These are phyloP conservation scores for Parnassius apollo DNA, from an alignment of 2,888 invertebrate genomes.

Conservation along the genomic window DNA sequence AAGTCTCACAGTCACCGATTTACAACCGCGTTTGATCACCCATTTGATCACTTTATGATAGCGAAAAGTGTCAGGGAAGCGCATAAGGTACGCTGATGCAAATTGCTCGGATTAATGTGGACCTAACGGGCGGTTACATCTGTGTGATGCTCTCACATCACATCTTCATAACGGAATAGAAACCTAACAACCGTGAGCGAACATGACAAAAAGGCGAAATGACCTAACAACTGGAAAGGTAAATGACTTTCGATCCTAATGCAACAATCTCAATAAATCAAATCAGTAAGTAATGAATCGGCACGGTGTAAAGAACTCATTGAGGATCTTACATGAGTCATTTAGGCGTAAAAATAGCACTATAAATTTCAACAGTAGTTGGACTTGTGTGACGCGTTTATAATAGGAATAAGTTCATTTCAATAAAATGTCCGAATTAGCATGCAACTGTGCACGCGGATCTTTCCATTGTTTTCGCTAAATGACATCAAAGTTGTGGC, in stretches of 20 bases:
- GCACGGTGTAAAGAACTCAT: slow-evolving; percentile 58
- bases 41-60: slow-evolving; percentile 80
- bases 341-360: slow-evolving; percentile 73
- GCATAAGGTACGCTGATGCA: slow-evolving; percentile 69
- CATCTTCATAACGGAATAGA: slow-evolving; percentile 63
- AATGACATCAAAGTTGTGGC: slow-evolving; percentile 79
- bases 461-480: slow-evolving; percentile 80
- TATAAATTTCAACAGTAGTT: slow-evolving; percentile 71
- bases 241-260: slow-evolving; percentile 56
- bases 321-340: slow-evolving; percentile 69
- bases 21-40: slow-evolving; percentile 68
- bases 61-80: slow-evolving; percentile 70
- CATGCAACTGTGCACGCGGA: slow-evolving; percentile 60
- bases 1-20: slow-evolving; percentile 64
- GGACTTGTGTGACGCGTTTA: slow-evolving; percentile 58
- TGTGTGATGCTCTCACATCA: slow-evolving; percentile 43
- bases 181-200: slow-evolving; percentile 52
- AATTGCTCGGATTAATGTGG: slow-evolving; percentile 60
- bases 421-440: slow-evolving; percentile 71
- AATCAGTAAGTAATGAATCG: slow-evolving; percentile 41
- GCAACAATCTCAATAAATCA: slow-evolving; percentile 25
- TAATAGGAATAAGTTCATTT: slow-evolving; percentile 77
- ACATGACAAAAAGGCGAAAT: slow-evolving; percentile 33
- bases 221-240: slow-evolving; percentile 43
- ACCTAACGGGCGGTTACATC: slow-evolving; percentile 52